phyloP scores from a whole-genome alignment of 2,113 vertebrate genomes.

The Oryzias woworae region DNA sequence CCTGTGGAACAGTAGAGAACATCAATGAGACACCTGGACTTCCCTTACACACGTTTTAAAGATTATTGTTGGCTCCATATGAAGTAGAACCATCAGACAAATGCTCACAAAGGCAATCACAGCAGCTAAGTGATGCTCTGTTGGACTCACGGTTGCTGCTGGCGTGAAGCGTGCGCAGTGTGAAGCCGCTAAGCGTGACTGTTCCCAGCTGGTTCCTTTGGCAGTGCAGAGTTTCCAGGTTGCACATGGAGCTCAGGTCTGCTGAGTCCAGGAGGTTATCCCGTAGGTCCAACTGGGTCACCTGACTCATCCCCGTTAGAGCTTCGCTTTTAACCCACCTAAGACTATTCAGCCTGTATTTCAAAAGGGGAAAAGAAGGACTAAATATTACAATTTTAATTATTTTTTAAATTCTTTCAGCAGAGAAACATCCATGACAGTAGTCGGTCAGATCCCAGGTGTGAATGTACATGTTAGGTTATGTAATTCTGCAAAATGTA shows the following conservation, averaged over 20 bases:
- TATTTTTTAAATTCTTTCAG: neutral
- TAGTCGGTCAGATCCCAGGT: constrained; percentile 11
- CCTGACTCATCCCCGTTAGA: constrained; percentile 82
- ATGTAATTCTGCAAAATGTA: constrained; percentile 1
- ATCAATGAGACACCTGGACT: constrained; percentile 27
- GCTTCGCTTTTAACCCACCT: constrained; percentile 75
- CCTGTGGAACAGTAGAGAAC: constrained; percentile 74
- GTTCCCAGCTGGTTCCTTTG: constrained; percentile 88
- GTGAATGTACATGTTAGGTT: constrained; percentile 26
- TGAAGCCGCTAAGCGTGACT: constrained; percentile 87
- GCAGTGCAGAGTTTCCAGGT: constrained; percentile 90
- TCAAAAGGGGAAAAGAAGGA: neutral
- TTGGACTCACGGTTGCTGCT: constrained; percentile 85
- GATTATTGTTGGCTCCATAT: constrained; percentile 6
- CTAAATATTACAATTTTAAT: neutral
- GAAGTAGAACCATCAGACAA: constrained; percentile 14
- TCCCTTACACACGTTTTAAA: constrained; percentile 11
- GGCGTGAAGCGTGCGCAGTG: constrained; percentile 85
- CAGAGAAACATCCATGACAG: neutral
- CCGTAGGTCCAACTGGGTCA: constrained; percentile 88
- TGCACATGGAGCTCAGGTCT: constrained; percentile 86
- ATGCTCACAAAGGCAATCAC: constrained; percentile 20
- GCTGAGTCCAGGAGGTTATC: constrained; percentile 87
- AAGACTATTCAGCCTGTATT: constrained; percentile 86
- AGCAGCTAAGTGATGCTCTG: constrained; percentile 16